Conservation (phyloP, 1,140 invertebrate species). For the Trichonephila clavata region DNA sequence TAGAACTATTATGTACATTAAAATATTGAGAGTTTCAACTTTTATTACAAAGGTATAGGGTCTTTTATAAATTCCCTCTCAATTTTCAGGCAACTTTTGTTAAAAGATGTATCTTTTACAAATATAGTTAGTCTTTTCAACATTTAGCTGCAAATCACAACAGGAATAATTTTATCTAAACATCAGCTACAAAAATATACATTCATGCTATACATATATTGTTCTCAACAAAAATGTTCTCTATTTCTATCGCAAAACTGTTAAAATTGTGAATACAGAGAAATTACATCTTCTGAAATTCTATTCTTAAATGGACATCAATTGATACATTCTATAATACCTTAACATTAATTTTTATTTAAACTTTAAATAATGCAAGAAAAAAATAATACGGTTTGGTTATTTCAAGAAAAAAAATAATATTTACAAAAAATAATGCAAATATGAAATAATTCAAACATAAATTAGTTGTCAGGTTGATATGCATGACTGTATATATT, state of each 20-base stretch:
- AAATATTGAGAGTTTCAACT: slow-evolving; percentile 12
- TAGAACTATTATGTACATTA: slow-evolving; percentile 5
- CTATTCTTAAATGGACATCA: neutral
- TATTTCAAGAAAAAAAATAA: too few relatives aligned
- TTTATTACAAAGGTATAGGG: neutral
- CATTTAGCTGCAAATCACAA: slow-evolving; percentile 37
- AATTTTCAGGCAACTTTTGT: neutral
- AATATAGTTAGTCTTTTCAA: slow-evolving; percentile 40
- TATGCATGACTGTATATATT: too few relatives aligned
- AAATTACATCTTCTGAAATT: neutral
- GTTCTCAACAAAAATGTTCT: neutral
- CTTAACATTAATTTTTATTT: too few relatives aligned
- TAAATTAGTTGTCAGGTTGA: too few relatives aligned
- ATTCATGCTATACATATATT: slow-evolving; percentile 38
- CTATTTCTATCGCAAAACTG: neutral
- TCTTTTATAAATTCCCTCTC: neutral
- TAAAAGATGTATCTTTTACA: slow-evolving; percentile 34
- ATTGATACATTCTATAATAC: too few relatives aligned
- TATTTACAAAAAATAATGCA: too few relatives aligned
- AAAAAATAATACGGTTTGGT: too few relatives aligned
- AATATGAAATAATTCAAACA: too few relatives aligned
- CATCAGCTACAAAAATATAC: slow-evolving; percentile 59
- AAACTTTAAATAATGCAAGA: too few relatives aligned
- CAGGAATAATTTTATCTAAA: slow-evolving; percentile 30
- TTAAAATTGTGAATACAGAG: neutral